Evolutionary conservation across 2,888 invertebrate genomes (phyloP).

Genomic region (Agriopis aurantiaria): DNA sequence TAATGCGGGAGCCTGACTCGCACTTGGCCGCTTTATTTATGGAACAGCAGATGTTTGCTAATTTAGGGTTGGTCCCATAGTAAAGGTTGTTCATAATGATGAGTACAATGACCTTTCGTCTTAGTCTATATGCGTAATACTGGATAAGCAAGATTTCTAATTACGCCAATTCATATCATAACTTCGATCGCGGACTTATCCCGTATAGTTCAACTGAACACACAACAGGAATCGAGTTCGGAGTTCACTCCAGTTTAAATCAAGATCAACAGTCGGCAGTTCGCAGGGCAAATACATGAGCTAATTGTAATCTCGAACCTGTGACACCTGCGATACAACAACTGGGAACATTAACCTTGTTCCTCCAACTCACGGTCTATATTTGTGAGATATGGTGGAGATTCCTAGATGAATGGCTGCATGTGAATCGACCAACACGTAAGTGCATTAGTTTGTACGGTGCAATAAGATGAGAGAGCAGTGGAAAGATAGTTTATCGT

Average conservation of each 20-base stretch:
- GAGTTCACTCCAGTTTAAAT: slow-evolving; percentile 50
- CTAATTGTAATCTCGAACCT: slow-evolving; percentile 47
- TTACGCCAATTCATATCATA: slow-evolving; percentile 8
- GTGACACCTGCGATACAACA: slow-evolving; percentile 32
- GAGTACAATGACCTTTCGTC: too few relatives aligned
- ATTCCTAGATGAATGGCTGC: slow-evolving; percentile 36
- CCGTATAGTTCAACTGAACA: slow-evolving; percentile 11
- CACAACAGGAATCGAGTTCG: slow-evolving; percentile 30
- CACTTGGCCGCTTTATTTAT: too few relatives aligned
- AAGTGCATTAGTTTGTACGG: slow-evolving; percentile 44
- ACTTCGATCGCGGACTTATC: slow-evolving; percentile 3
- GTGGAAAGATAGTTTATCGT: slow-evolving; percentile 15
- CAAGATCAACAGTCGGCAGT: slow-evolving; percentile 42
- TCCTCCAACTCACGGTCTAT: not conserved
- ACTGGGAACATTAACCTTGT: slow-evolving; percentile 4
- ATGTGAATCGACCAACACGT: slow-evolving; percentile 27
- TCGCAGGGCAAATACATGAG: slow-evolving; percentile 25
- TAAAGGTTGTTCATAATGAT: too few relatives aligned
- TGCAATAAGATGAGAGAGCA: slow-evolving; percentile 8
- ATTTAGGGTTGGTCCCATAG: too few relatives aligned
- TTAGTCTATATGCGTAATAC: too few relatives aligned
- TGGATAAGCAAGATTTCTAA: not conserved
- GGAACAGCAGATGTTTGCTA: too few relatives aligned
- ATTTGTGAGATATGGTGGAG: slow-evolving; percentile 1
- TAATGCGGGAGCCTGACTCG: too few relatives aligned